Evolutionary conservation across 2,113 vertebrate species (phyloP).

Genomic region (Scalopus aquaticus): DNA sequence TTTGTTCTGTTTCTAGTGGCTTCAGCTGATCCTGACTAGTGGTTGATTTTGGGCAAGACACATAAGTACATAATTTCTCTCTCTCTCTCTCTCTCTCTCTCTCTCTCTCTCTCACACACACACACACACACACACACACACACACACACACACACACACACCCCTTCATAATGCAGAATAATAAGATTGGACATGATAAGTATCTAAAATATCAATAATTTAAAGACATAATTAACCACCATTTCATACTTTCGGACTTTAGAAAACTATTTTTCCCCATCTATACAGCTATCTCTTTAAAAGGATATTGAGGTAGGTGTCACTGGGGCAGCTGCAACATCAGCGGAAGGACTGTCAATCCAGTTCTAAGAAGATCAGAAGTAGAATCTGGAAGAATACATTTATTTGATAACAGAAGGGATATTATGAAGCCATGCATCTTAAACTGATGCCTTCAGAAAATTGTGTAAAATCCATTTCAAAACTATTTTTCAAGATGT

Average conservation of each 20-base stretch:
- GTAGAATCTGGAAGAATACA: not conserved
- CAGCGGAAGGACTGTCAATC: not conserved
- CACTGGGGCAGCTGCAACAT: not conserved
- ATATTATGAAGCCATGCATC: not conserved
- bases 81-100: not conserved
- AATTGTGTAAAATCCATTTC: not conserved
- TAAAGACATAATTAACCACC: not conserved
- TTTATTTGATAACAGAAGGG: not conserved
- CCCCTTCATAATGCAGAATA: not conserved
- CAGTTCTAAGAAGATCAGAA: not conserved
- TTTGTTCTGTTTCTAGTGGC: not conserved
- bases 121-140: too few relatives aligned
- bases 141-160: too few relatives aligned
- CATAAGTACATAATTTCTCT: not conserved
- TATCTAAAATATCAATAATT: not conserved
- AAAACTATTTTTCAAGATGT: not conserved
- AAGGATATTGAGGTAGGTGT: not conserved
- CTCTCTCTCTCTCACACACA: not conserved
- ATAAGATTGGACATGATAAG: not conserved
- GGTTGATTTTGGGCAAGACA: not conserved
- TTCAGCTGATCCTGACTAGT: not conserved
- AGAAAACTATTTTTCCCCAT: not conserved
- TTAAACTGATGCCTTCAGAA: not conserved
- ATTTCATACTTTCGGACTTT: not conserved
- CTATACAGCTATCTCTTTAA: not conserved